Evolutionary conservation across 2,797 vertebrate genomes (phyloP).

Genomic region (Crenichthys baileyi): DNA sequence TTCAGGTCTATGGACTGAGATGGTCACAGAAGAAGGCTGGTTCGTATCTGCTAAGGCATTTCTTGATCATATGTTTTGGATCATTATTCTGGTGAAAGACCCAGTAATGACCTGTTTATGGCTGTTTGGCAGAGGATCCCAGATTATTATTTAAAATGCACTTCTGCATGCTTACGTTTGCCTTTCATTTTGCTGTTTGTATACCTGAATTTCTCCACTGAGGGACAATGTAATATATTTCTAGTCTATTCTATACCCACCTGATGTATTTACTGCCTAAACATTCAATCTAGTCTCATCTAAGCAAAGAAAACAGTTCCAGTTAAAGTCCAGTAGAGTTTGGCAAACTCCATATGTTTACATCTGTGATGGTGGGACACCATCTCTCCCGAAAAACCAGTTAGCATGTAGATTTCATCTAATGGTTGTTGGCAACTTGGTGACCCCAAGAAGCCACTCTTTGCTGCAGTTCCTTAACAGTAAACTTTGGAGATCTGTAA

Average conservation of each 20-base stretch:
- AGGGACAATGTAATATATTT: not conserved
- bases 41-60: not conserved
- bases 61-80: not conserved
- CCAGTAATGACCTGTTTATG: not conserved
- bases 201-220: no score
- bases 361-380: no score
- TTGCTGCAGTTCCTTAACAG: no score
- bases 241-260: not conserved
- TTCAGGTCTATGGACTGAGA: not conserved
- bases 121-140: not conserved
- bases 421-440: no score
- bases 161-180: no score
- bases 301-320: not conserved
- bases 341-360: not conserved
- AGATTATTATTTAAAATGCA: not conserved
- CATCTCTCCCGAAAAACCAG: no score
- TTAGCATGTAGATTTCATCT: no score
- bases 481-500: no score
- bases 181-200: no score
- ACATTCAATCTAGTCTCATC: not conserved
- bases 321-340: not conserved
- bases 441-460: no score
- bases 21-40: not conserved
- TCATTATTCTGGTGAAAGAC: not conserved
- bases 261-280: not conserved